Evolutionary conservation across 2,888 invertebrate genomes (phyloP).

Genomic region (Rhyacophila evoluta): DNA sequence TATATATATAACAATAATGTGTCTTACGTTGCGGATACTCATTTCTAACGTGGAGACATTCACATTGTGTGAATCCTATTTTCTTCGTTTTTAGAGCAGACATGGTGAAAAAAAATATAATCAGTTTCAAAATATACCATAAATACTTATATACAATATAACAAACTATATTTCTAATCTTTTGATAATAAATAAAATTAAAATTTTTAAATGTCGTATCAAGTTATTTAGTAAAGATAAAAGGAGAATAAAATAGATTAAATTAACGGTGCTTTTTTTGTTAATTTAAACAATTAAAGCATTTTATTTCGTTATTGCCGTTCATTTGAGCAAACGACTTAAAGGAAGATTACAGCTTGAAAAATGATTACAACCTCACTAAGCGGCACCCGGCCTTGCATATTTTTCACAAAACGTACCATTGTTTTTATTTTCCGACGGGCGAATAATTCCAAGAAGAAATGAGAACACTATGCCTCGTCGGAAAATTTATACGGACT

Average conservation of each 20-base stretch:
- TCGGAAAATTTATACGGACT: neutral
- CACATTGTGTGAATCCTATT: no score
- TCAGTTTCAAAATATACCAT: no score
- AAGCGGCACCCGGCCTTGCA: neutral
- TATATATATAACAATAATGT: no score
- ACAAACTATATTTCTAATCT: no score
- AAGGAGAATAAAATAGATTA: neutral
- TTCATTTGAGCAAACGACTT: constrained; percentile 6
- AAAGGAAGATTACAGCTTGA: constrained; percentile 28
- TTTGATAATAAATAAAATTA: no score
- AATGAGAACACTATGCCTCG: constrained; percentile 32
- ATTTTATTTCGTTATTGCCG: neutral
- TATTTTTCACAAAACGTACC: constrained; percentile 21
- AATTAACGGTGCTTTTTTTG: neutral
- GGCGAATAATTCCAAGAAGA: constrained; percentile 11
- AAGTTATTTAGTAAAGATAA: neutral
- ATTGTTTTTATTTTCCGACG: constrained; percentile 10
- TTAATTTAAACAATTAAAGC: neutral
- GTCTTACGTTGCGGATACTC: no score
- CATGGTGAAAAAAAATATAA: no score
- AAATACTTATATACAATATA: no score
- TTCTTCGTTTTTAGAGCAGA: no score
- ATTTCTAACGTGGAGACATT: no score
- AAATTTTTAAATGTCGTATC: no score
- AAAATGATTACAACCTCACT: constrained; percentile 31